These are phyloP conservation scores for Boulengeromyrus knoepffleri DNA, from an alignment of 2,113 vertebrate species.

Conservation along the genomic window DNA sequence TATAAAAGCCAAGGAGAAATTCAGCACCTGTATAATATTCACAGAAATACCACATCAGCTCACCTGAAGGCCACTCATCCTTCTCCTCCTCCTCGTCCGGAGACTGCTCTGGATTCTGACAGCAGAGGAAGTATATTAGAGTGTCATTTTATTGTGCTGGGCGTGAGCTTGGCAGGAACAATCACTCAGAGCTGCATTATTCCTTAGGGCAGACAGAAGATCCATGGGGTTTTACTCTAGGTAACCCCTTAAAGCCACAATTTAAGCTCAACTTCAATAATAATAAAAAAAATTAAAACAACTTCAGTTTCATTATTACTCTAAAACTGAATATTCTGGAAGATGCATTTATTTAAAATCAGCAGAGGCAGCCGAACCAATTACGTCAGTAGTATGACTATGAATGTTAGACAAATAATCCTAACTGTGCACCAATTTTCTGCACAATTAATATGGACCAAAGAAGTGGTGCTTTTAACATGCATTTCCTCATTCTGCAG, in stretches of 20 bases:
- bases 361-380: background rate
- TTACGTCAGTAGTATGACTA: background rate
- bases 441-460: background rate
- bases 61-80: conserved; percentile 73
- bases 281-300: background rate
- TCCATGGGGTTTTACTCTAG: background rate
- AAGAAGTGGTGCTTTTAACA: too few relatives aligned
- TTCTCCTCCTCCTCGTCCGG: conserved; percentile 83
- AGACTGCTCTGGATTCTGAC: conserved; percentile 79
- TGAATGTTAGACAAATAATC: background rate
- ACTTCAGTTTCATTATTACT: background rate
- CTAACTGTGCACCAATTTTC: background rate
- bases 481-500: background rate
- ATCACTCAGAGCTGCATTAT: background rate
- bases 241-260: background rate
- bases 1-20: background rate
- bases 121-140: background rate
- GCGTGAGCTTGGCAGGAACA: background rate
- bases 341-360: background rate
- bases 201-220: background rate
- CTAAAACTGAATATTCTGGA: background rate
- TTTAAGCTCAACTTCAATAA: background rate
- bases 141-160: background rate
- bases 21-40: background rate
- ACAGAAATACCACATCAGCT: conserved; percentile 18